These are phyloP conservation scores for Phaedon cochleariae DNA, from an alignment of 2,888 invertebrate genomes.

Conservation along the genomic window DNA sequence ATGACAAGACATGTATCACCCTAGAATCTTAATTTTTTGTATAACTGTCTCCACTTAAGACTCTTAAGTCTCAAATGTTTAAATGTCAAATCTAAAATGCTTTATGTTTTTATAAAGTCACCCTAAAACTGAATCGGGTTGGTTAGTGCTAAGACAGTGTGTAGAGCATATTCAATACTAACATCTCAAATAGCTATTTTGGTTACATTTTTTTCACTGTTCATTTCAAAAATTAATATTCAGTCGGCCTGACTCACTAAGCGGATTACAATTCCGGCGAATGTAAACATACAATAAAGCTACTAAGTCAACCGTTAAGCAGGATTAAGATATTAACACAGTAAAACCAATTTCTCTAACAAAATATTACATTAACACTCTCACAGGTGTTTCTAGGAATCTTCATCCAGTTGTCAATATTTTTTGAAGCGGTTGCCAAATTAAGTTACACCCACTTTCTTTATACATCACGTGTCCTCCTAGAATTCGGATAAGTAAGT, in stretches of 20 bases:
- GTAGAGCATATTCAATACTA: too few species aligned
- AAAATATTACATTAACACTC: constrained; percentile 19
- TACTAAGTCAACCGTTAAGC: constrained; percentile 20
- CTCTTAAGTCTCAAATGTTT: too few species aligned
- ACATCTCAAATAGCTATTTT: too few species aligned
- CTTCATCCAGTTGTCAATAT: constrained; percentile 23
- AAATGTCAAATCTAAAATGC: too few species aligned
- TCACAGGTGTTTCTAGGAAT: constrained; percentile 26
- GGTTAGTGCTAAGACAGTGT: too few species aligned
- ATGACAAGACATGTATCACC: too few species aligned
- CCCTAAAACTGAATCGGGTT: too few species aligned
- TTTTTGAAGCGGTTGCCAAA: background rate
- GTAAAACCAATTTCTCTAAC: constrained; percentile 38
- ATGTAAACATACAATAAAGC: constrained; percentile 35
- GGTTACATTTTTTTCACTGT: background rate
- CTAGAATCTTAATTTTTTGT: too few species aligned
- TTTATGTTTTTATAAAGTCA: too few species aligned
- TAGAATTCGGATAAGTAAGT: too few species aligned
- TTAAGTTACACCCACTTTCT: background rate
- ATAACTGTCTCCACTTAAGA: too few species aligned
- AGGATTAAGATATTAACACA: constrained; percentile 29
- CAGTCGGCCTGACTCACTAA: constrained; percentile 9
- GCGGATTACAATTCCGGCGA: constrained; percentile 32
- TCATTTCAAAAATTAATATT: background rate
- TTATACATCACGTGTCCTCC: too few species aligned